Conservation (phyloP, 2,113 vertebrate genomes). For the Danionella cerebrum region DNA sequence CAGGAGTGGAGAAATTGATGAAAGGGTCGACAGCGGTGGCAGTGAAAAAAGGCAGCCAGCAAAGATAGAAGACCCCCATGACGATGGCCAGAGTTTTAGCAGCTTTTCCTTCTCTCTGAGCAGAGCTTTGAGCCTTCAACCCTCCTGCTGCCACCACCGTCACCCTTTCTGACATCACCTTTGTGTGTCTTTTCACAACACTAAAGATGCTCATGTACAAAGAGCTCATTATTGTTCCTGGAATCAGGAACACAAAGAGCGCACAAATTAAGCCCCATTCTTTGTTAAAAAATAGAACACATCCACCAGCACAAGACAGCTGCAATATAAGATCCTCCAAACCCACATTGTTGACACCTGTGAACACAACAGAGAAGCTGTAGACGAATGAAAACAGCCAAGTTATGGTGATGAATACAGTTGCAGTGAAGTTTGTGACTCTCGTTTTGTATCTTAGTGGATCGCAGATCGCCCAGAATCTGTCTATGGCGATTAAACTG, state of each 20-base stretch:
- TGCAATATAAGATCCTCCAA: conserved; percentile 1
- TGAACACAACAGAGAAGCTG: conserved; percentile 28
- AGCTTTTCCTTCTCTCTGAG: conserved; percentile 24
- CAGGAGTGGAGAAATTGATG: neutral
- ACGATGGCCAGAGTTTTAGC: conserved; percentile 24
- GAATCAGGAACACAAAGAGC: neutral
- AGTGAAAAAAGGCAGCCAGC: conserved; percentile 19
- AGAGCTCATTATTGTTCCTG: conserved; percentile 19
- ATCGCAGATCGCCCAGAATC: conserved; percentile 39
- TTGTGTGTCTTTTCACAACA: conserved; percentile 12
- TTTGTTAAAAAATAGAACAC: conserved; percentile 13
- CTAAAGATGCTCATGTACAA: conserved; percentile 20
- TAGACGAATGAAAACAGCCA: conserved; percentile 35
- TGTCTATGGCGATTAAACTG: conserved; percentile 39
- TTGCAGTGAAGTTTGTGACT: conserved; percentile 22
- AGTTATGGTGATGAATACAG: conserved; percentile 11
- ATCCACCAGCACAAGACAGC: neutral
- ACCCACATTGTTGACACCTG: conserved; percentile 18
- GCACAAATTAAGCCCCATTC: conserved; percentile 1
- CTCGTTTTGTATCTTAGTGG: conserved; percentile 26
- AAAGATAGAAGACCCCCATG: conserved; percentile 18
- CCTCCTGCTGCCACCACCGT: neutral
- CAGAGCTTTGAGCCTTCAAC: neutral
- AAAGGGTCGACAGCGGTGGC: conserved; percentile 5
- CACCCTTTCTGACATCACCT: conserved; percentile 1